phyloP scores from a whole-genome alignment of 2,797 vertebrate species.

The Tokudaia muenninki region DNA sequence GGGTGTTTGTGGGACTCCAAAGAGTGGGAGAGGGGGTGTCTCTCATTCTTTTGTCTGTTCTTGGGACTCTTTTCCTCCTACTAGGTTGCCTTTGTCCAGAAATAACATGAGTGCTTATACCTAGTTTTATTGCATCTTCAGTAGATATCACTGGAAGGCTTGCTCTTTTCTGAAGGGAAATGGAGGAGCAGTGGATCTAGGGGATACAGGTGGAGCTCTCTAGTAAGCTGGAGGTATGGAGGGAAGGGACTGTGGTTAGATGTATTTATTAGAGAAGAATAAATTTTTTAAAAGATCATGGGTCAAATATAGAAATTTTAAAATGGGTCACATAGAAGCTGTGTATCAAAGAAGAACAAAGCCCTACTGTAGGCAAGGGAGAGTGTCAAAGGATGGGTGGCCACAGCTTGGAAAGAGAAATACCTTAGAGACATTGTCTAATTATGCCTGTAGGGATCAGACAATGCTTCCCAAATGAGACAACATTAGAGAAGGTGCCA shows the following conservation, averaged over 20 bases:
- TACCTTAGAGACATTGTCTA: background rate
- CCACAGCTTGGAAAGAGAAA: background rate
- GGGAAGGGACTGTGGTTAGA: background rate
- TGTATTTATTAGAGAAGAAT: background rate
- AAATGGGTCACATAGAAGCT: background rate
- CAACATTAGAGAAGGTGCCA: background rate
- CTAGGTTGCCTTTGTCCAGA: background rate
- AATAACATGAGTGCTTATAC: background rate
- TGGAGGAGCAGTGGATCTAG: background rate
- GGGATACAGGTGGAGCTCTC: background rate
- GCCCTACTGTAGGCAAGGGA: background rate
- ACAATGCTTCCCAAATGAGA: background rate
- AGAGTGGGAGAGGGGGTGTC: background rate
- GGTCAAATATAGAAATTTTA: background rate
- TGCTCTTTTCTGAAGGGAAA: background rate
- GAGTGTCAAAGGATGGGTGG: background rate
- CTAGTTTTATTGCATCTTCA: background rate
- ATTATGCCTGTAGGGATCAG: background rate
- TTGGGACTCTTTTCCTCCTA: background rate
- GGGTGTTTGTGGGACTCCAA: background rate
- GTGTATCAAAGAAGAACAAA: background rate
- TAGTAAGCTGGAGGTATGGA: background rate
- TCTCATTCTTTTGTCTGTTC: background rate
- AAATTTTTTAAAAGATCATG: background rate
- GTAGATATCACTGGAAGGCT: background rate